These are phyloP conservation scores for Limosa lapponica DNA, from an alignment of 2,797 vertebrate species.

Conservation along the genomic window DNA sequence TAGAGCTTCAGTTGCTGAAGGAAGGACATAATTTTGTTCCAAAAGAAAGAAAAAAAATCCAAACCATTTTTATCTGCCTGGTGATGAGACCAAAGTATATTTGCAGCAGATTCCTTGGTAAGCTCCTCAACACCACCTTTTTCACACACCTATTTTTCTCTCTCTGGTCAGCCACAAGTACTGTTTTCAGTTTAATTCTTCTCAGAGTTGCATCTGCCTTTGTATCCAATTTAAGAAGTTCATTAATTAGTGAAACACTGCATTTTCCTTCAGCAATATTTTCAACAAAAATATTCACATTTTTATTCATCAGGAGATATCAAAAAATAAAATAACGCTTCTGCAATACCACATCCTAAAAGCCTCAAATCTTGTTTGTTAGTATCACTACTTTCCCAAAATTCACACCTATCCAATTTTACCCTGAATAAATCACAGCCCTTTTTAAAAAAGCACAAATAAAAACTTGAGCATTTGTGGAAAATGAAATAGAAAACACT, in stretches of 20 bases:
- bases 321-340: accelerated
- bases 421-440: background rate
- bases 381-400: background rate
- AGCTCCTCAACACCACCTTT: background rate
- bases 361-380: background rate
- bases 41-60: background rate
- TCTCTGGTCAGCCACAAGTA: background rate
- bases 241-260: background rate
- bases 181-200: background rate
- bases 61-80: background rate
- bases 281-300: background rate
- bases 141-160: background rate
- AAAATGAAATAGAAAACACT: background rate
- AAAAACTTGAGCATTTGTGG: background rate
- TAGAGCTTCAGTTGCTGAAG: background rate
- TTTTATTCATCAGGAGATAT: background rate
- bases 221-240: background rate
- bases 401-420: background rate
- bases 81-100: background rate
- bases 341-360: background rate
- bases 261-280: background rate
- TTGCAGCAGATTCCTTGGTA: background rate
- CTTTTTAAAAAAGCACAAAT: background rate
- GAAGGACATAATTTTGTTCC: background rate
- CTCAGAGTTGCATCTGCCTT: background rate